Evolutionary conservation across 2,113 vertebrate genomes (phyloP).

Genomic region (Ptilonorhynchus violaceus): DNA sequence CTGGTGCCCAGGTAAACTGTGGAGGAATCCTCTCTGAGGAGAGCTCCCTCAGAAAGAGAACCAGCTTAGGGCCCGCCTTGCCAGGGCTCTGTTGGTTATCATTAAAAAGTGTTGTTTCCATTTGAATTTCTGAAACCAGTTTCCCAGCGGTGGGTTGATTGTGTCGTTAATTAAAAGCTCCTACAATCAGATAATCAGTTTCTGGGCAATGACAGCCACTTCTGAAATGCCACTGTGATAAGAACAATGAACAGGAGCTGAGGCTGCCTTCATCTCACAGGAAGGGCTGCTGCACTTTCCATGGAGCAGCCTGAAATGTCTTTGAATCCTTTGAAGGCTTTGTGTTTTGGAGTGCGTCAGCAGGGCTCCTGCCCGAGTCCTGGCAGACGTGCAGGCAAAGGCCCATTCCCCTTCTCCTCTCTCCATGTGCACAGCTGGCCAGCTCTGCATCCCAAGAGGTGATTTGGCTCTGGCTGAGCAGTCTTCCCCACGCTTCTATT

Average conservation of each 20-base stretch:
- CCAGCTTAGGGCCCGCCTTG: neutral
- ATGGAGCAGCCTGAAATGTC: neutral
- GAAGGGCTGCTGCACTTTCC: neutral
- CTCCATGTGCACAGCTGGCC: accelerated
- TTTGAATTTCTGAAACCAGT: conserved; percentile 42
- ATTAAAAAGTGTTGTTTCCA: neutral
- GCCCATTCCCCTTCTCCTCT: neutral
- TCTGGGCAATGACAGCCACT: neutral
- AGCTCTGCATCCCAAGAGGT: too few species aligned
- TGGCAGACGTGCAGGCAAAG: accelerated
- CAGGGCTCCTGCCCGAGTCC: neutral
- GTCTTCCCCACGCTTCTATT: neutral
- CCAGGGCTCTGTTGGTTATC: neutral
- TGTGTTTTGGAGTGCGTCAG: accelerated
- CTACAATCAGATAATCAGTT: neutral
- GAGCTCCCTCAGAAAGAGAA: neutral
- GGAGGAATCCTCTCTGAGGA: neutral
- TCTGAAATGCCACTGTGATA: neutral
- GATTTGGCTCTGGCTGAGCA: neutral
- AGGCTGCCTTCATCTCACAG: neutral
- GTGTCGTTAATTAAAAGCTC: neutral
- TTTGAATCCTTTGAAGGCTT: neutral
- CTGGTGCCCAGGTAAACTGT: neutral
- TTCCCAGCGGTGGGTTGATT: neutral
- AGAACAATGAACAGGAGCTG: neutral